phyloP scores from a whole-genome alignment of 2,888 invertebrate species.

The Ormyrus thymus region DNA sequence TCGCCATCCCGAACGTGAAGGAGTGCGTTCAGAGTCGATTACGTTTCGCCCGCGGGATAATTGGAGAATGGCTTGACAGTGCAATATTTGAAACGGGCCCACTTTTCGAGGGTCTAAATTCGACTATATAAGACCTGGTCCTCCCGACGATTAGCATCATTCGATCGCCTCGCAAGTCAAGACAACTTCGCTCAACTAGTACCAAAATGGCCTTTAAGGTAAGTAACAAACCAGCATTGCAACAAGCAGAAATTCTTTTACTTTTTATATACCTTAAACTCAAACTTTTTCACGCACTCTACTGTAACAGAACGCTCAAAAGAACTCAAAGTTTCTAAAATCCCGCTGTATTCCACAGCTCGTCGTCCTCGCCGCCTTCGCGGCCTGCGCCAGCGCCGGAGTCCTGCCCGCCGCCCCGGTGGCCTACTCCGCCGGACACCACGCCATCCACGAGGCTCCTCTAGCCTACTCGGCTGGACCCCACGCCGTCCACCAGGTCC shows the following conservation, averaged over 20 bases:
- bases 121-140: slow-evolving; percentile 33
- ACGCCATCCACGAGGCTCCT: neutral
- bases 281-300: too few relatives aligned
- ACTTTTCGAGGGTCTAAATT: slow-evolving; percentile 14
- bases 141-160: slow-evolving; percentile 26
- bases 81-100: neutral
- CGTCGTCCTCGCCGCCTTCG: slow-evolving; percentile 26
- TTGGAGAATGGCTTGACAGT: slow-evolving; percentile 9
- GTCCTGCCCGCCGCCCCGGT: neutral
- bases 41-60: neutral
- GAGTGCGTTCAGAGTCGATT: too few relatives aligned
- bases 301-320: too few relatives aligned
- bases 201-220: slow-evolving; percentile 35
- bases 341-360: slow-evolving; percentile 11
- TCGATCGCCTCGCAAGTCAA: slow-evolving; percentile 1
- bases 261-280: too few relatives aligned
- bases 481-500: neutral
- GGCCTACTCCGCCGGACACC: slow-evolving; percentile 19
- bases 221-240: neutral
- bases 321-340: too few relatives aligned
- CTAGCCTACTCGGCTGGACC: slow-evolving; percentile 20
- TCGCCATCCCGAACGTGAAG: too few relatives aligned
- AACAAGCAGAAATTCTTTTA: too few relatives aligned
- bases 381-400: slow-evolving; percentile 32
- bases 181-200: slow-evolving; percentile 14